Conservation (phyloP, 1,140 invertebrate genomes). For the Heliconius himera region DNA sequence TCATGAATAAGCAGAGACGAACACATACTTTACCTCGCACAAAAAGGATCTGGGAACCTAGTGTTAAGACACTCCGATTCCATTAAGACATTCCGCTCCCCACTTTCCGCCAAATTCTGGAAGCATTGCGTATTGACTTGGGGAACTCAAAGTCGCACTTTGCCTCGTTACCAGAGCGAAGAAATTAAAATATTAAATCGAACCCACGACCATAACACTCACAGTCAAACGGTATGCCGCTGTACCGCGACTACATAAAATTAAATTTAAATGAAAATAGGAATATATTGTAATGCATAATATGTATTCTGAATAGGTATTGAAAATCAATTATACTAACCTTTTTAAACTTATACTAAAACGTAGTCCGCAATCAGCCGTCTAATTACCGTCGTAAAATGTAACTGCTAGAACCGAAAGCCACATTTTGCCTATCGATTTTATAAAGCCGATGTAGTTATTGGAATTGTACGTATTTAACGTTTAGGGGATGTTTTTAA, state of each 20-base stretch:
- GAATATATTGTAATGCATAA: neutral
- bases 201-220: too few species aligned
- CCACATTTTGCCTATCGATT: slow-evolving; percentile 12
- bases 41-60: neutral
- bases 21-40: neutral
- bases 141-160: too few species aligned
- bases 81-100: too few species aligned
- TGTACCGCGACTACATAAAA: too few species aligned
- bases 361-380: slow-evolving; percentile 3
- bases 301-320: neutral
- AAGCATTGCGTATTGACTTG: too few species aligned
- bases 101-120: too few species aligned
- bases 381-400: slow-evolving; percentile 12
- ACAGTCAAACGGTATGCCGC: too few species aligned
- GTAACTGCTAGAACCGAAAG: slow-evolving; percentile 8
- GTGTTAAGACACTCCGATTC: too few species aligned
- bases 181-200: too few species aligned
- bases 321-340: slow-evolving; percentile 7
- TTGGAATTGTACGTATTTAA: slow-evolving; percentile 10
- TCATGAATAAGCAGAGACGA: too few species aligned
- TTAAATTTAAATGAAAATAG: neutral
- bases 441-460: slow-evolving; percentile 1
- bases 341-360: slow-evolving; percentile 8
- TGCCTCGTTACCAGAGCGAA: too few species aligned
- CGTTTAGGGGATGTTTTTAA: neutral